Conservation (phyloP, 2,797 vertebrate species). For the Girardinus metallicus region DNA sequence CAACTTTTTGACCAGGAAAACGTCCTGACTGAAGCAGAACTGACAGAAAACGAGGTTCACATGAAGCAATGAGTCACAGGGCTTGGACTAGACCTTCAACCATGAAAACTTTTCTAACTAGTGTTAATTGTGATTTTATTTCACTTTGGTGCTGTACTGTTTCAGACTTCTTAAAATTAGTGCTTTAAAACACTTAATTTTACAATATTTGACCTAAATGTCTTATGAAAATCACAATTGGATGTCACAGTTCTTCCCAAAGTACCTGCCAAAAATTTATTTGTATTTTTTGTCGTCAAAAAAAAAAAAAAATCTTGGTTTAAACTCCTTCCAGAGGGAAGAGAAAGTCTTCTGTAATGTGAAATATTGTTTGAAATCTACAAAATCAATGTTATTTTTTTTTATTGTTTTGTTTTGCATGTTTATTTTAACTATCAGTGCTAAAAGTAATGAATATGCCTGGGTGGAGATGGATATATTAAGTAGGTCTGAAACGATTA, state of each 20-base stretch:
- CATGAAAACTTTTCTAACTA: not conserved
- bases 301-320: not conserved
- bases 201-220: not conserved
- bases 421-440: not conserved
- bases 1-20: constrained; percentile 43
- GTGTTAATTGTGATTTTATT: not conserved
- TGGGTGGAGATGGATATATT: not conserved
- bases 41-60: constrained; percentile 32
- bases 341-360: not conserved
- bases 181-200: not conserved
- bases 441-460: not conserved
- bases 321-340: not conserved
- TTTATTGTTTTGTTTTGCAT: not conserved
- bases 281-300: no score
- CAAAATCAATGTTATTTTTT: not conserved
- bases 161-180: not conserved
- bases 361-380: not conserved
- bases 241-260: not conserved
- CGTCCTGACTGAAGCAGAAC: constrained; percentile 42
- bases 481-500: no score
- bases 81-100: not conserved
- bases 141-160: not conserved
- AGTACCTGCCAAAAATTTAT: not conserved
- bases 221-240: not conserved
- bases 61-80: constrained; percentile 18